Evolutionary conservation across 2,888 invertebrate species (phyloP), one percentile per base, ranked within the genome.

Genomic region (Lochmaea capreae): DNA sequence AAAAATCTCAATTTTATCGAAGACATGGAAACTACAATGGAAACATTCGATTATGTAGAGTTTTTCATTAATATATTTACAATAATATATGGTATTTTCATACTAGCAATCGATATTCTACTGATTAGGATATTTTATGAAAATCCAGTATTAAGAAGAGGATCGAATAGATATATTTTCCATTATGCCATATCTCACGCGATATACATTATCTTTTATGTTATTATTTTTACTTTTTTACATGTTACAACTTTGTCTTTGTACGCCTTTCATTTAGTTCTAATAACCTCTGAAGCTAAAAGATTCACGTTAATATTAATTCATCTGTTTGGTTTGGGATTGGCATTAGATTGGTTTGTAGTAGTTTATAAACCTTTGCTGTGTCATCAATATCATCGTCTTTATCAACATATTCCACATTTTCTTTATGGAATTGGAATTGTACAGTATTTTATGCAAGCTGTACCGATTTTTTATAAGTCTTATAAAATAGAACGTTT

Each of bases 181-280:
- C 70, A 70, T 54, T 70, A 66, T 18, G 49, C 65, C 18, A 54
- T 73, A 39, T 61, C 18, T 22, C 65, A 70, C 59, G 42, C 59
- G 22, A 16, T 65, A 2, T 58, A 59, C 10, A 1, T 71, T 11
- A 0, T 66, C 8, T n/a, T 42, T 4, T 6, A 1, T 26, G 10
- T 18, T 46, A 16, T 65, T 46, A 49, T 65, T 1, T 52, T 39
- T 49, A 49, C 9, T 39, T 14, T 46, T 42, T 42, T 63, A 46
- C 18, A 14, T 16, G n/a, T 63, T 33, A 42, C 10, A 11, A 26
- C 33, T 22, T 26, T 59, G 10, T 33, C 26, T 11, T 10, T 5
- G 33, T 12, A 12, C 10, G 26, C 33, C 3, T 59, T 59, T 9
- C 61, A 33, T 33, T 33, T 33, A 33, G 26, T 33, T 4, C 26